These are phyloP conservation scores for Morone saxatilis DNA, from an alignment of 2,113 vertebrate species.

Conservation along the genomic window DNA sequence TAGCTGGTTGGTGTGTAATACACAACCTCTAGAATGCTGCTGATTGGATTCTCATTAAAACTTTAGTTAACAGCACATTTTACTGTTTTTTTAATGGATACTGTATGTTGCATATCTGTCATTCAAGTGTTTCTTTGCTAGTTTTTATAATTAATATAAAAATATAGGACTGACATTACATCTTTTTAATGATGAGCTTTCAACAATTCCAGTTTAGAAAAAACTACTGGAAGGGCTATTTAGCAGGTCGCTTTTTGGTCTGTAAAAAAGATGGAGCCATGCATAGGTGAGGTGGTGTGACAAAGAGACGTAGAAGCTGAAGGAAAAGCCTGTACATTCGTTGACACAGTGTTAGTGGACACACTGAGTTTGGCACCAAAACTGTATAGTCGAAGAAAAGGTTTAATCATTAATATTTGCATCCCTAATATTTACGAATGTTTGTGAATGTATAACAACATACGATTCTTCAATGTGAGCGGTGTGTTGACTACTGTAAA, in stretches of 20 bases:
- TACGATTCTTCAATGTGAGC: no score
- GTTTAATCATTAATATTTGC: not conserved
- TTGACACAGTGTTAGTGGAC: not conserved
- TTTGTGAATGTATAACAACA: no score
- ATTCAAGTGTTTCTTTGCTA: not conserved
- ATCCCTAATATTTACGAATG: not conserved
- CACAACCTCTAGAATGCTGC: not conserved
- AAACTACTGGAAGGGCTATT: not conserved
- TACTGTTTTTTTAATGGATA: not conserved
- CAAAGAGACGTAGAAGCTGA: not conserved
- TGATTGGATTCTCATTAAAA: not conserved
- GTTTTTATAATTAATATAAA: not conserved
- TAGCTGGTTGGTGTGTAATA: constrained; percentile 15
- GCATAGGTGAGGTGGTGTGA: not conserved
- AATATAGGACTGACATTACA: not conserved
- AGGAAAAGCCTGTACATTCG: no score
- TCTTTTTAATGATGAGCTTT: not conserved
- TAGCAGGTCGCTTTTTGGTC: not conserved
- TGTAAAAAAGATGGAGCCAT: not conserved
- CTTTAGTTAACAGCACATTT: not conserved
- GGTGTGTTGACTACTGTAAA: no score
- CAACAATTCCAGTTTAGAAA: not conserved
- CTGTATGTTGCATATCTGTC: not conserved
- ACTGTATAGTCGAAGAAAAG: not conserved
- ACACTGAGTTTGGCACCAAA: not conserved